Evolutionary conservation across 2,113 vertebrate genomes (phyloP).

Genomic region (Mustela nigripes): DNA sequence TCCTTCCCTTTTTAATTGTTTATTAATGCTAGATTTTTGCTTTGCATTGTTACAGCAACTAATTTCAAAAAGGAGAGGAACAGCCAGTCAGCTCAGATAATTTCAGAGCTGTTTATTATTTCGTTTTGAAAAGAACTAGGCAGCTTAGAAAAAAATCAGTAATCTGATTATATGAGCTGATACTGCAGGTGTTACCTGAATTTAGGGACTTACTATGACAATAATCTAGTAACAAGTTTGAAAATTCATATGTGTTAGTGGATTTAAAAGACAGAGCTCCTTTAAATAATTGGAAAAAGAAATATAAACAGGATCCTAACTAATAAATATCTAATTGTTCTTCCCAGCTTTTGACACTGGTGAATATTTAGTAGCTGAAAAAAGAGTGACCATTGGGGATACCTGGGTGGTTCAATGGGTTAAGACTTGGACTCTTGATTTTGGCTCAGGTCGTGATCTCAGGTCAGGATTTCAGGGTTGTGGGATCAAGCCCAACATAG

Average conservation of each 20-base stretch:
- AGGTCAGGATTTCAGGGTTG: background rate
- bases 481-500: background rate
- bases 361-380: background rate
- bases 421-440: background rate
- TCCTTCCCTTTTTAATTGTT: background rate
- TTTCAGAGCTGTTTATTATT: background rate
- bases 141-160: conserved; percentile 20
- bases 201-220: background rate
- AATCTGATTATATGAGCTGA: background rate
- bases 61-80: background rate
- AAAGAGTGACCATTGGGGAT: background rate
- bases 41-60: conserved; percentile 14
- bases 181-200: conserved; percentile 24
- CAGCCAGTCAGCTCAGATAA: background rate
- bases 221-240: background rate
- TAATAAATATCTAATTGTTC: background rate
- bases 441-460: background rate
- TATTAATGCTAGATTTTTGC: background rate
- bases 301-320: conserved; percentile 14
- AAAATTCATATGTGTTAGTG: background rate
- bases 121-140: conserved; percentile 38
- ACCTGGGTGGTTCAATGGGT: background rate
- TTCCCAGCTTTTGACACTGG: background rate
- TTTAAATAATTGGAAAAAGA: conserved; percentile 43
- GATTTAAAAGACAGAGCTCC: background rate